Percentiles rank a stretch among this genome's conserved stretches.
Conservation (phyloP, 2,888 invertebrate genomes). For the Leptarthrus brevirostris region DNA sequence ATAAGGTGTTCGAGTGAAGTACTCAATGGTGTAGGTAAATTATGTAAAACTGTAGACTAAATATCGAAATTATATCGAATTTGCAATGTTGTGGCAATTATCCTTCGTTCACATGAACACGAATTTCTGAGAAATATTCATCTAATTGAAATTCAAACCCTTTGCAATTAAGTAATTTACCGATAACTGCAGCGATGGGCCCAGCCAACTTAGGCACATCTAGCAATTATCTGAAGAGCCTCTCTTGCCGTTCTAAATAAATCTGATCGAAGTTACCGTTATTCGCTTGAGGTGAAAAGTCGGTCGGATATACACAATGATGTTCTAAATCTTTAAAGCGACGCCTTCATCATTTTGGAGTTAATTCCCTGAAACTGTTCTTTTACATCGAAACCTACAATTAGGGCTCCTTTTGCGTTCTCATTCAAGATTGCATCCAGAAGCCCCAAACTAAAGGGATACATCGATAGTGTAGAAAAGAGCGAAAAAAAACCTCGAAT, state of each 20-base stretch:
- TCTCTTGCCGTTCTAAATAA: constrained; percentile 6
- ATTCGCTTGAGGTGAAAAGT: constrained; percentile 13
- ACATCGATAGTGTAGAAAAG: constrained; percentile 23
- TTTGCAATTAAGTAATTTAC: neutral
- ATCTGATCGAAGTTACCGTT: constrained; percentile 22
- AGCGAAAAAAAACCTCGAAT: constrained; percentile 18
- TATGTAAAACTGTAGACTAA: too few species aligned
- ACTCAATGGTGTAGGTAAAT: too few species aligned
- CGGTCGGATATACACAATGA: too few species aligned
- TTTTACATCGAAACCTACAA: constrained; percentile 13
- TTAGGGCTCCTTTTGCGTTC: constrained; percentile 9
- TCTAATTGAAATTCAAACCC: constrained; percentile 12
- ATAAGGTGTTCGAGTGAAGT: too few species aligned
- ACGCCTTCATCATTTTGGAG: neutral
- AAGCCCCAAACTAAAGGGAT: neutral
- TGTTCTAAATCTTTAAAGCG: neutral
- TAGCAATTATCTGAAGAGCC: neutral
- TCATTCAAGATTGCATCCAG: constrained; percentile 10
- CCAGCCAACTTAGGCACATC: neutral
- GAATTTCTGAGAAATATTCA: constrained; percentile 14
- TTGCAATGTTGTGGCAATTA: too few species aligned
- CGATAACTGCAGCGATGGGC: neutral
- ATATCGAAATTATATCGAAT: too few species aligned
- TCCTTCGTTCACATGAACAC: neutral
- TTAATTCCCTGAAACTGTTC: constrained; percentile 37